These are phyloP conservation scores for Resseliella maxima DNA, from an alignment of 2,888 invertebrate genomes.

Conservation along the genomic window DNA sequence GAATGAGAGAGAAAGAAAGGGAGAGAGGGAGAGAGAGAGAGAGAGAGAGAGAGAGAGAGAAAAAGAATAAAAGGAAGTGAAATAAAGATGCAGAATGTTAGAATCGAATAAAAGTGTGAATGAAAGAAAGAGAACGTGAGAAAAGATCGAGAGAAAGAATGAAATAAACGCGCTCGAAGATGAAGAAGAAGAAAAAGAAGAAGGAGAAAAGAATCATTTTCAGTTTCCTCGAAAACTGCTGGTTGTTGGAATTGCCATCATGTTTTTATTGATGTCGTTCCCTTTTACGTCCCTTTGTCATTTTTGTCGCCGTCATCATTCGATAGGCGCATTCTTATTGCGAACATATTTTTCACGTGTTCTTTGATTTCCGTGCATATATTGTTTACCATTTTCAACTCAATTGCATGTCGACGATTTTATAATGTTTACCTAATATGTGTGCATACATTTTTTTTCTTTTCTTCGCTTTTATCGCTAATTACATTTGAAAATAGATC, in stretches of 20 bases:
- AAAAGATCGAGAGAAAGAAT: too few relatives aligned
- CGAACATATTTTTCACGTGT: neutral
- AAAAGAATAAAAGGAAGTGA: too few relatives aligned
- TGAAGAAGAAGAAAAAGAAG: too few relatives aligned
- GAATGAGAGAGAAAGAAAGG: neutral
- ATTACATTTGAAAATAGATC: too few relatives aligned
- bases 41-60: too few relatives aligned
- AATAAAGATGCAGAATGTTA: too few relatives aligned
- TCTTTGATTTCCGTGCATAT: neutral
- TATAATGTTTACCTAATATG: neutral
- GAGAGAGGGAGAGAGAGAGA: too few relatives aligned
- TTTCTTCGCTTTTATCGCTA: too few relatives aligned
- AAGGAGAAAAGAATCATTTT: neutral
- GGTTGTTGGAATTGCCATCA: conserved; percentile 18
- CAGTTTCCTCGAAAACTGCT: conserved; percentile 1
- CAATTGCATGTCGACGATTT: neutral
- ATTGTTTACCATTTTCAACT: neutral
- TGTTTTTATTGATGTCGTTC: conserved; percentile 19
- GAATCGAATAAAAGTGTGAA: too few relatives aligned
- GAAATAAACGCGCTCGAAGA: too few relatives aligned
- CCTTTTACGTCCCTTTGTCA: neutral
- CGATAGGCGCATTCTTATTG: neutral
- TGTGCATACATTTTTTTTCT: too few relatives aligned
- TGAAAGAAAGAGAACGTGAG: too few relatives aligned
- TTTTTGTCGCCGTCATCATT: conserved; percentile 29